phyloP scores from a whole-genome alignment of 2,797 vertebrate genomes.

The Triplophysa yarkandensis region DNA sequence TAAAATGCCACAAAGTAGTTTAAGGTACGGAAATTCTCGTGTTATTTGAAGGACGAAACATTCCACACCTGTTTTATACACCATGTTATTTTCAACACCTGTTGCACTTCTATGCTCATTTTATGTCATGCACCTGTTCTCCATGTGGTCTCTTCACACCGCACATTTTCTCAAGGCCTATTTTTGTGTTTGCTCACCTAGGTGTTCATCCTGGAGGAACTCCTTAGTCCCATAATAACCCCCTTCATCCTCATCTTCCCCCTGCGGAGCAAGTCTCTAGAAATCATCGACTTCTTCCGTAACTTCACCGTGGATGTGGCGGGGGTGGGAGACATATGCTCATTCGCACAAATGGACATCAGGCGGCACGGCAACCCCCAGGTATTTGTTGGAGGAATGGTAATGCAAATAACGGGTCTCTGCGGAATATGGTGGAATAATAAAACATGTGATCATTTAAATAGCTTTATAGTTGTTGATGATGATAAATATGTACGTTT shows the following conservation, averaged over 20 bases:
- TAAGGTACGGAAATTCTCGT: no score
- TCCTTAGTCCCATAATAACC: slow-evolving; percentile 94
- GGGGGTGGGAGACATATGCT: slow-evolving; percentile 95
- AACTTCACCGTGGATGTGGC: slow-evolving; percentile 97
- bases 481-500: neutral
- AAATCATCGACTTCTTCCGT: slow-evolving; percentile 98
- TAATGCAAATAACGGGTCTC: neutral
- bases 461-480: neutral
- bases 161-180: neutral
- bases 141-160: neutral
- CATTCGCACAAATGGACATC: slow-evolving; percentile 98
- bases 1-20: no score
- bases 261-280: slow-evolving; percentile 91
- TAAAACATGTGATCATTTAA: neutral
- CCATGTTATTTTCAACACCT: neutral
- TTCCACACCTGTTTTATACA: neutral
- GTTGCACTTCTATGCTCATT: neutral
- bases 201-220: slow-evolving; percentile 96
- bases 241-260: slow-evolving; percentile 95
- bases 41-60: neutral
- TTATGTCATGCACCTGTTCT: neutral
- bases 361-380: slow-evolving; percentile 95
- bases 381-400: slow-evolving; percentile 63
- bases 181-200: slow-evolving; percentile 57
- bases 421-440: no score